A percentile compares a stretch with the other conserved stretches of the same genome.
Conservation (phyloP, 92 coral and sea anemone genomes). For the Zoanthus gigantus region DNA sequence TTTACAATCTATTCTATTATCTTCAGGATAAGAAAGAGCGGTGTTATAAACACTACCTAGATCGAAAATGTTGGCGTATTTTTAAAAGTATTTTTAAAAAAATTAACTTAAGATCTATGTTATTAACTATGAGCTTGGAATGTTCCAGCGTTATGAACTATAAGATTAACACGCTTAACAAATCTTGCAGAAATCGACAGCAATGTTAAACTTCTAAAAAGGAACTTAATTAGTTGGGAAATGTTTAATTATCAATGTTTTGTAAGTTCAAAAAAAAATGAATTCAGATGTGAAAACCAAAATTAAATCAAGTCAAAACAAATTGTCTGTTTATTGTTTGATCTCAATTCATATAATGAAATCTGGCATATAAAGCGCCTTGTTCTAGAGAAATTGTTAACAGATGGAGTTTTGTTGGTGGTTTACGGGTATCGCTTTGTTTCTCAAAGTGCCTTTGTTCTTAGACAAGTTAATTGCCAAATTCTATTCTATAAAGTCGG, state of each 20-base stretch:
- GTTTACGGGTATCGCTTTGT: conserved; percentile 61
- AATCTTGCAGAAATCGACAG: conserved; percentile 19
- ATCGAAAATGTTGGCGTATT: too few relatives aligned
- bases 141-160: too few relatives aligned
- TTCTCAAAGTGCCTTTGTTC: conserved; percentile 68
- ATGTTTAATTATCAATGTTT: neutral
- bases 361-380: conserved; percentile 12
- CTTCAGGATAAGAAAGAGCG: too few relatives aligned
- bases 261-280: too few relatives aligned
- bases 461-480: conserved; percentile 13
- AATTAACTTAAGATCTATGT: too few relatives aligned
- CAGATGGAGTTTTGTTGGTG: conserved; percentile 45
- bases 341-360: conserved; percentile 25
- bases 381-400: conserved; percentile 52
- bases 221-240: neutral
- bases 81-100: too few relatives aligned
- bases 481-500: neutral
- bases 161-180: neutral
- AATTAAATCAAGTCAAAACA: neutral
- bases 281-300: neutral
- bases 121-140: too few relatives aligned
- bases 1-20: too few relatives aligned
- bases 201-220: neutral
- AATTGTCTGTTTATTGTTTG: neutral
- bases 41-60: too few relatives aligned